Base-by-base conservation (phyloP, 2,888 invertebrate species). In the Zaprionus obscuricornis region DNA sequence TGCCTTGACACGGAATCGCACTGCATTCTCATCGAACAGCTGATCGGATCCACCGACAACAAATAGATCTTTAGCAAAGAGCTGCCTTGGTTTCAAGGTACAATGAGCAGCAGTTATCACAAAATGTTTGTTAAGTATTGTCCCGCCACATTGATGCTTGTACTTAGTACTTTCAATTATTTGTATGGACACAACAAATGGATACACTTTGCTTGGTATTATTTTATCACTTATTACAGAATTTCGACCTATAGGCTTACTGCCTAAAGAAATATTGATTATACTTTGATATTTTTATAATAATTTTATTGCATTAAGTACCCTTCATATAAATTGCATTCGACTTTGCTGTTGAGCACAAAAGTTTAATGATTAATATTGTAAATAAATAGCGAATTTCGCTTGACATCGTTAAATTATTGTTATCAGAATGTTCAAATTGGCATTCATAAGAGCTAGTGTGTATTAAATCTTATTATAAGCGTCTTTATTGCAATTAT, bases 41-140 rank as follows among this genome's bases (percentile, higher is more conserved):
- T 6, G 26, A 11, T 55, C 60, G 0, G 78, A 68, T 1, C 88
- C 88, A 6, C 59, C 88, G 0, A 56, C 26, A 1, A 88, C 63
- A 2, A 59, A 69, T 2, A 88, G 50, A 8, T 57, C 13, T 0
- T 49, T 47, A 5, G 71, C 55, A 0, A 11, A 22, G 1, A 58
- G 55, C 1, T 17, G 8, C 0, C 0, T 11, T 0, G 54, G 40
- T 8, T 62, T 65, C 2, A 64, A 7, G 2, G 79, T 67, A 57
- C 90, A 90, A 60, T 90, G 90, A 0, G 89, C 89, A 0, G 89
- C 86, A 0, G 87, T 87, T n/a, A 90, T 22, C 1, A 90, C 81
- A 27, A 87, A 70, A 5, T 79, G 55, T n/a, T 74, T 68, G 11
- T 66, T 54, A 6, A 89, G 70, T 8, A 89, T 89, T 0, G 81